These are phyloP conservation scores for Synanthedon vespiformis DNA, from an alignment of 2,888 invertebrate genomes.

Conservation along the genomic window DNA sequence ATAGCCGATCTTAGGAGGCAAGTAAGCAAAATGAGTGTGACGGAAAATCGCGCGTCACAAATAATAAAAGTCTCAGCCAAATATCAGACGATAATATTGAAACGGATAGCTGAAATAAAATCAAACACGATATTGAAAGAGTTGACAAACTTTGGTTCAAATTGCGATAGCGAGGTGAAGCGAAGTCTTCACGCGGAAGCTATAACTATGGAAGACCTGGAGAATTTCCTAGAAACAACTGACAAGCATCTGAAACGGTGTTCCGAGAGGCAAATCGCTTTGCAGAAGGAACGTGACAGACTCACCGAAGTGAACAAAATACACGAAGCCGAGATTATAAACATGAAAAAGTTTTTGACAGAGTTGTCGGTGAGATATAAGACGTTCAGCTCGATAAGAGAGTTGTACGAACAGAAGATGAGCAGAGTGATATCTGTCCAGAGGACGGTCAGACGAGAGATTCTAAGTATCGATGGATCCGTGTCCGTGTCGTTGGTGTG, in stretches of 20 bases:
- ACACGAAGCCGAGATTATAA: slow-evolving; percentile 53
- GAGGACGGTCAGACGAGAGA: slow-evolving; percentile 50
- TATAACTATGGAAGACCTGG: slow-evolving; percentile 57
- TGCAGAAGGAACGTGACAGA: slow-evolving; percentile 54
- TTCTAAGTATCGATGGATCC: slow-evolving; percentile 39
- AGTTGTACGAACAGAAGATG: slow-evolving; percentile 48
- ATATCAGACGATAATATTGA: slow-evolving; percentile 57
- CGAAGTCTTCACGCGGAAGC: slow-evolving; percentile 41
- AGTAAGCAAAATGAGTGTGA: slow-evolving; percentile 45
- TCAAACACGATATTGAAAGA: slow-evolving; percentile 53
- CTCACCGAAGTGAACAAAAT: slow-evolving; percentile 49
- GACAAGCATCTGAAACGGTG: slow-evolving; percentile 49
- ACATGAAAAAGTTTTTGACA: slow-evolving; percentile 48
- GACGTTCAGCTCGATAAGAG: slow-evolving; percentile 46
- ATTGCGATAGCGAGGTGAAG: slow-evolving; percentile 38
- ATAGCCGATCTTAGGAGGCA: slow-evolving; percentile 54
- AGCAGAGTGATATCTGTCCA: slow-evolving; percentile 46
- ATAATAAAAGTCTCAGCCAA: slow-evolving; percentile 60
- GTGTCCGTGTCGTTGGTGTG: slow-evolving; percentile 36
- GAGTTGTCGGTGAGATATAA: slow-evolving; percentile 51
- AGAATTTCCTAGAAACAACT: slow-evolving; percentile 58
- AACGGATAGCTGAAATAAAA: slow-evolving; percentile 56
- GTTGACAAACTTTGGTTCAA: slow-evolving; percentile 47
- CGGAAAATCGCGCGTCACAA: slow-evolving; percentile 51
- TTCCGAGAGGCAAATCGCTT: slow-evolving; percentile 40